Percentiles rank a stretch among this genome's conserved stretches.
Conservation (phyloP, 2,888 invertebrate species). For the Drepanosiphum platanoidis region DNA sequence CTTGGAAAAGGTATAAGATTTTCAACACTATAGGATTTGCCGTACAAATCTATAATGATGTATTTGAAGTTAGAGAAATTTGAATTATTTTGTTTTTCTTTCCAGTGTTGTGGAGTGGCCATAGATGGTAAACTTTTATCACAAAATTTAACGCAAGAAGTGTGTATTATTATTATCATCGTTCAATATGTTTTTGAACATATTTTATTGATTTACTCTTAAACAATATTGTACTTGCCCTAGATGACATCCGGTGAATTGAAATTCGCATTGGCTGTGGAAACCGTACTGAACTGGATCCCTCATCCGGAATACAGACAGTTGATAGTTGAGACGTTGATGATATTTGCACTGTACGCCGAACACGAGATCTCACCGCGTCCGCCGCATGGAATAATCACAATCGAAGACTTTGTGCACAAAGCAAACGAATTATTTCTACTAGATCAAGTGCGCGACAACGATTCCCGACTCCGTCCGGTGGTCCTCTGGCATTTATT, state of each 20-base stretch:
- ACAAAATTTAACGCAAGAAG: conserved; percentile 92
- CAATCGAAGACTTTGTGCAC: conserved; percentile 91
- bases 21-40: background rate
- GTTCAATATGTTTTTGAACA: no score
- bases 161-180: conserved; percentile 65
- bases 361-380: conserved; percentile 80
- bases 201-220: conserved; percentile 13
- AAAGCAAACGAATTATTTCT: conserved; percentile 94
- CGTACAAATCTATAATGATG: background rate
- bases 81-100: conserved; percentile 65
- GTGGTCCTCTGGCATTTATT: no score
- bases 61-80: background rate
- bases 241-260: conserved; percentile 97
- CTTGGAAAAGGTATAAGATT: conserved; percentile 77
- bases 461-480: background rate
- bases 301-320: conserved; percentile 98
- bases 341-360: conserved; percentile 91
- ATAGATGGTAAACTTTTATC: conserved; percentile 92
- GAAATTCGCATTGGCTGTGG: conserved; percentile 97
- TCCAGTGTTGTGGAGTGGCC: conserved; percentile 89
- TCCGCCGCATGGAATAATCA: conserved; percentile 79
- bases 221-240: background rate
- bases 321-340: conserved; percentile 94
- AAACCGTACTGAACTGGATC: conserved; percentile 94
- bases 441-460: conserved; percentile 83